A percentile compares a stretch with the other conserved stretches of the same genome.
phyloP scores from a whole-genome alignment of 1,140 invertebrate species.

The Hyles vespertilio region DNA sequence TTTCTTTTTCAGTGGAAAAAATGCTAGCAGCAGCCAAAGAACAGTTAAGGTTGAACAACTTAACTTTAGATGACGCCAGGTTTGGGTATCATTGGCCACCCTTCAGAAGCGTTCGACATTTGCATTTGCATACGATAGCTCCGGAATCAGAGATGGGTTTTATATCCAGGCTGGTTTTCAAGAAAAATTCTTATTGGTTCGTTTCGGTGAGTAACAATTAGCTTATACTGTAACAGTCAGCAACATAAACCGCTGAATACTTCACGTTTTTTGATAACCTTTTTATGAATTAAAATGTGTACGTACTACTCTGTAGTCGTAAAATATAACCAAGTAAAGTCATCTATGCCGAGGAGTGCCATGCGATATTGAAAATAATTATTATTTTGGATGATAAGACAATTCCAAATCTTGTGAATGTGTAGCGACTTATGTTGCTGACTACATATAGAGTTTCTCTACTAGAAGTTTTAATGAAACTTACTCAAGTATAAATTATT shows the following conservation, averaged over 20 bases:
- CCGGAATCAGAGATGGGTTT: constrained; percentile 86
- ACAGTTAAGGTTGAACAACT: constrained; percentile 76
- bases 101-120: constrained; percentile 88
- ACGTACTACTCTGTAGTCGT: no score
- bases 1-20: constrained; percentile 39
- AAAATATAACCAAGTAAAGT: no score
- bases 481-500: no score
- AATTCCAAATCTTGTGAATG: no score
- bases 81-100: constrained; percentile 96
- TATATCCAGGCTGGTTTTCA: constrained; percentile 82
- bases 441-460: no score
- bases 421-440: no score
- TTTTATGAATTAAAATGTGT: no score
- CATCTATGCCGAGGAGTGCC: no score
- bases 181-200: constrained; percentile 88
- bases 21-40: constrained; percentile 78
- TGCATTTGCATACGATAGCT: constrained; percentile 92
- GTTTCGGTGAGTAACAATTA: constrained; percentile 80
- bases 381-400: no score
- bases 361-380: no score
- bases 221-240: background rate
- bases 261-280: background rate
- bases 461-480: no score
- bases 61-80: constrained; percentile 76
- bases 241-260: background rate